Evolutionary conservation across 2,888 invertebrate genomes (phyloP), one percentile per base, ranked within the genome.

Genomic region (Plutella xylostella): DNA sequence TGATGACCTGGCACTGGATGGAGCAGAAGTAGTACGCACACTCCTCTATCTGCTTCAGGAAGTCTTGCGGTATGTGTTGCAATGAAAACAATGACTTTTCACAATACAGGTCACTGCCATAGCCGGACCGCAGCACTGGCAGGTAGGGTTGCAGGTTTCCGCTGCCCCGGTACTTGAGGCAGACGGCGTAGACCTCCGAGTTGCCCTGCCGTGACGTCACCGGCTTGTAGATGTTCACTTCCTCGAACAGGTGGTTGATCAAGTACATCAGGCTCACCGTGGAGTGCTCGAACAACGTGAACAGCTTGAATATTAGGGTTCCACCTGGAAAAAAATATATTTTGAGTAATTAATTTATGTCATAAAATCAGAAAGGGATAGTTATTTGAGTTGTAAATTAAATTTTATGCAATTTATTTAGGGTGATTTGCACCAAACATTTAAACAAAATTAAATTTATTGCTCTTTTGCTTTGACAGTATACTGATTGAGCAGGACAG

Each of bases 121-220:
- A 67, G 56, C 74, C 63, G 39, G 58, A 54, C 51, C 76, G 68
- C 1, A 91, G 64, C 1, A 64, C 65, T 3, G 73, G 58, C 28
- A 88, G 55, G 56, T 78, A 85, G 1, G 72, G 70, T 4, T 65
- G 60, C 1, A 86, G 51, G n/a, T 53, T 52, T 5, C 72, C 52
- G 12, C 55, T 57, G 2, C 89, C 89, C 54, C 82, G 83, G 60
- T 86, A 92, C 18, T 83, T 78, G 20, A 89, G 65, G 57, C 92
- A 93, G 21, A 97, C 80, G 0, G 96, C 86, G 63, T 98, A 98
- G 0, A 93, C 88, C 74, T 98, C 98, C 0, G 97, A 97, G 72
- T 98, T 98, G 6, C 97, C 97, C 61, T 92, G 91, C 63, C 95
- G 94, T n/a, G 97, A 97, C 0, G 94, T 93, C 1, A 89, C 90